Evolutionary conservation across 2,113 vertebrate species (phyloP), one percentile per base, ranked within the genome.

Genomic region (Rousettus leschenaultii): DNA sequence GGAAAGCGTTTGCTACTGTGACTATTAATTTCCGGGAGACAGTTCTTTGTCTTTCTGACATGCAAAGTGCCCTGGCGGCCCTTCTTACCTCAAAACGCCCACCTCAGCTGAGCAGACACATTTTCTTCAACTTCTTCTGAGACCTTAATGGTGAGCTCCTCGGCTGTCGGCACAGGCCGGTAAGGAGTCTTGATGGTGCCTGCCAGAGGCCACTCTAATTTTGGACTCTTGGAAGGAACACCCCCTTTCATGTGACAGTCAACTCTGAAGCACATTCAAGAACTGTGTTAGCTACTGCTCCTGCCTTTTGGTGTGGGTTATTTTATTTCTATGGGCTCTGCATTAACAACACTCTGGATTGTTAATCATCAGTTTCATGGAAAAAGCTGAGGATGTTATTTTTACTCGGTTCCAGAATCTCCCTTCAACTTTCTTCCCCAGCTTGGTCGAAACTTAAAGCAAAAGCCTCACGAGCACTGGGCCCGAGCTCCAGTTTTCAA

Each of bases 31-130:
- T 75, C 30, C 24, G 59, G n/a, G 66, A 66, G 51, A 16, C 3
- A 12, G 12, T 26, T 66, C 63, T 43, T 79, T 21, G 8, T 19
- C 33, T 71, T 63, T 19, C 0, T 21, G 4, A 57, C 11, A 18
- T 0, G 4, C 3, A 79, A 78, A 78, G 65, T 4, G 14, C 71
- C 13, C 18, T 21, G 12, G 40, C 1, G 33, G 51, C 1, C 43
- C 43, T 38, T 78, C 59, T 33, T 45, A 30, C 11, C 35, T 28
- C 10, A 74, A 63, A 75, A 45, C 24, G 28, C 57, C 45, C 57
- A 24, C 6, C 22, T 35, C 11, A 38, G 30, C 15, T 15, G 66
- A 28, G 74, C 1, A 7, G 57, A 4, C 19, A 28, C 12, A 4
- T 0, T 40, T 73, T 65, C 35, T 10, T 48, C 33, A 0, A 3